Base-by-base conservation (phyloP, 2,888 invertebrate genomes). In the Callinectes sapidus region DNA sequence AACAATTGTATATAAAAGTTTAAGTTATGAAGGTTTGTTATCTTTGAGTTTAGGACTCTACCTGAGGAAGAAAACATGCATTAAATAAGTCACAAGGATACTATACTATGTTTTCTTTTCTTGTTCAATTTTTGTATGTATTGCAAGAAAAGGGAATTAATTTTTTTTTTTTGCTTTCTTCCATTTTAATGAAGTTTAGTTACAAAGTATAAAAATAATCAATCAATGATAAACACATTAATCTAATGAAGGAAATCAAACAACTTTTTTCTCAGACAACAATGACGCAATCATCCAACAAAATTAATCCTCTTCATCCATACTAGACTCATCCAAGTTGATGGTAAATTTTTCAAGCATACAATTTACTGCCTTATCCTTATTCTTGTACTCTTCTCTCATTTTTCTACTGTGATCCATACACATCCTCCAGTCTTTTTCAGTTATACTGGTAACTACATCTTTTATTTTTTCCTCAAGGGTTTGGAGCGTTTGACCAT, bases 361-460 rank as follows among this genome's bases (percentile, higher is more conserved):
- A 35, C 32, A 16, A 32, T 61, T 35, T 32, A 89, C 81, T 77
- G 39, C 71, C 14, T 32, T 39, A 13, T 55, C 66, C 35, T 66
- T 66, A 39, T 66, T 55, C 39, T 66, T 39, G 28, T 89, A 54
- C 14, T 39, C 23, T 16, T 61, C 61, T 66, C 35, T 39, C 6
- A 32, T 39, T 39, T 66, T 14, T 89, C n/a, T 61, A 39, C 5
- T 55, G 14, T 8, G 18, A 5, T 35, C 16, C 23, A 35, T 23
- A 89, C 32, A 39, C 39, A n/a, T 77, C 48, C 48, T 90, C 90
- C 71, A 81, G 81, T 81, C 81, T 77, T 90, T 71, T 81, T 39
- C 35, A 48, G 90, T 42, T 39, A 77, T 28, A 23, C 18, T 54
- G n/a, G 54, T 16, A n/a, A 61, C 32, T 61, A 18, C 39, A 48